Percentiles rank a stretch among this genome's conserved stretches.
Evolutionary conservation across 2,113 vertebrate genomes (phyloP).

Genomic region (Rhea americana): DNA sequence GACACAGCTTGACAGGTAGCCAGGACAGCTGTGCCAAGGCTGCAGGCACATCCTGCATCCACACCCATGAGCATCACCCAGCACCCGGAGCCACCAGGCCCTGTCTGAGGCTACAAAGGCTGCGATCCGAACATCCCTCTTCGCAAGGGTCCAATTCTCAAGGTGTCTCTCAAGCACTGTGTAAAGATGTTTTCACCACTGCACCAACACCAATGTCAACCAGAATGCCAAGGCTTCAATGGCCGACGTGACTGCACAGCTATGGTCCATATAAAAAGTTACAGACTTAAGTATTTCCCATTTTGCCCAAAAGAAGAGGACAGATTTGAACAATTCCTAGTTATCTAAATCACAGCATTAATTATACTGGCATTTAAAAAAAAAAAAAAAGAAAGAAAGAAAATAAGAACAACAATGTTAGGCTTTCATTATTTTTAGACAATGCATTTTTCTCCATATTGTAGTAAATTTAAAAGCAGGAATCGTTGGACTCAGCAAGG

Average conservation of each 20-base stretch:
- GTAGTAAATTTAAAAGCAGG: conserved; percentile 7
- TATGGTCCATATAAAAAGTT: neutral
- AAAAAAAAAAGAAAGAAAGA: neutral
- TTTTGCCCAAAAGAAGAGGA: neutral
- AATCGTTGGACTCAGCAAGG: neutral
- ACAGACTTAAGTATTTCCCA: accelerated
- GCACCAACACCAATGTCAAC: neutral
- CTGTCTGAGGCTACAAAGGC: accelerated
- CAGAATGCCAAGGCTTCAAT: neutral
- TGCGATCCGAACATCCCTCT: neutral
- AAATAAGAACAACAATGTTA: neutral
- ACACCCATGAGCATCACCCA: neutral
- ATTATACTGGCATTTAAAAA: neutral
- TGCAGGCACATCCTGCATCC: neutral
- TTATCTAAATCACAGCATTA: neutral
- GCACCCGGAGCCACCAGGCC: neutral
- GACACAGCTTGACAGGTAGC: neutral
- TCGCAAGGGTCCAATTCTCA: neutral
- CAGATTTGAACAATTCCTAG: neutral
- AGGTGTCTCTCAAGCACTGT: neutral
- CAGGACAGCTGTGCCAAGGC: neutral
- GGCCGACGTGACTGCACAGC: accelerated
- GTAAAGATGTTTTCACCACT: neutral
- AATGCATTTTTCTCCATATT: neutral
- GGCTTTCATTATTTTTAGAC: conserved; percentile 10